Evolutionary conservation across 1,140 invertebrate genomes (phyloP).

Genomic region (Helicorthomorpha holstii): DNA sequence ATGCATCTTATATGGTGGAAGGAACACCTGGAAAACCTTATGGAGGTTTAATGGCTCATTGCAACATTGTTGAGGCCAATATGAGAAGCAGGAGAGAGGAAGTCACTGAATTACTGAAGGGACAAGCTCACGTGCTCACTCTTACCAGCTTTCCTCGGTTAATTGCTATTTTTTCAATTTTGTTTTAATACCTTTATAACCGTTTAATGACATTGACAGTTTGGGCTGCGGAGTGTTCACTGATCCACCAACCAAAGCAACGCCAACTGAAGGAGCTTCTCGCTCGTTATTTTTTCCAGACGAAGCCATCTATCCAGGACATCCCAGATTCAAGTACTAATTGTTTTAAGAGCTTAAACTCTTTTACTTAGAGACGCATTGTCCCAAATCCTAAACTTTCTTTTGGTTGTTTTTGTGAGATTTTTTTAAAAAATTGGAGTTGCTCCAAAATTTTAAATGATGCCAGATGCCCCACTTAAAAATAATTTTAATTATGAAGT

Average conservation of each 20-base stretch:
- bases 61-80: conserved; percentile 95
- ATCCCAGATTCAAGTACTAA: conserved; percentile 63
- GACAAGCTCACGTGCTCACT: conserved; percentile 71
- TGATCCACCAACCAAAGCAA: conserved; percentile 50
- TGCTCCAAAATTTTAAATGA: background rate
- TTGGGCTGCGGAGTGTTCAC: conserved; percentile 80
- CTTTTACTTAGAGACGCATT: too few relatives aligned
- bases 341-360: too few relatives aligned
- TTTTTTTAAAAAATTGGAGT: conserved; percentile 2
- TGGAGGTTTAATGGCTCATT: conserved; percentile 80
- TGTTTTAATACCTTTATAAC: background rate
- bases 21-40: conserved; percentile 97
- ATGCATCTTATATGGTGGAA: conserved; percentile 97
- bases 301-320: conserved; percentile 77
- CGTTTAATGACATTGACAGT: conserved; percentile 30
- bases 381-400: background rate
- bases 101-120: conserved; percentile 52
- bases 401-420: conserved; percentile 4
- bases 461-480: background rate
- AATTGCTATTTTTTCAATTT: conserved; percentile 2
- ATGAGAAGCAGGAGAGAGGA: conserved; percentile 83
- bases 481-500: background rate
- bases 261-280: conserved; percentile 54
- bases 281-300: conserved; percentile 89
- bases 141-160: conserved; percentile 86